Percentiles rank a stretch among this genome's conserved stretches.
Conservation (phyloP, 2,888 invertebrate species). For the Cremastobaeus sp. region DNA sequence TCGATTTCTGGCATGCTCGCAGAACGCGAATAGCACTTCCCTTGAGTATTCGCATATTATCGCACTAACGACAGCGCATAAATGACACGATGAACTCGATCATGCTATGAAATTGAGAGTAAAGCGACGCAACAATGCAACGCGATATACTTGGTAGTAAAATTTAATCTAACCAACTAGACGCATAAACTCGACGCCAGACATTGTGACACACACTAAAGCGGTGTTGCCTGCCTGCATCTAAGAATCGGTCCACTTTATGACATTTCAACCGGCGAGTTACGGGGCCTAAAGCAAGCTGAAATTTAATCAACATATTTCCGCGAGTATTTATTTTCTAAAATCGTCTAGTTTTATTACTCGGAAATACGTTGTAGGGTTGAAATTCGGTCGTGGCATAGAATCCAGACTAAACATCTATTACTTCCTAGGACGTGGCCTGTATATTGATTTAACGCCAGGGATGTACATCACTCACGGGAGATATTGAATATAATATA, state of each 20-base stretch:
- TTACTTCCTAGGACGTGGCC: too few relatives aligned
- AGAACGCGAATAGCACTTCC: constrained; percentile 36
- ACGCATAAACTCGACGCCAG: constrained; percentile 62
- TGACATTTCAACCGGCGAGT: constrained; percentile 56
- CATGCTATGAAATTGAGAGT: constrained; percentile 48
- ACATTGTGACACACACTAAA: constrained; percentile 66
- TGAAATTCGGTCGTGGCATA: too few relatives aligned
- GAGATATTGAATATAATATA: too few relatives aligned
- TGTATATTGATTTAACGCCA: too few relatives aligned
- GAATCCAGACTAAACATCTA: too few relatives aligned
- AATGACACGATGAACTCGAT: constrained; percentile 45
- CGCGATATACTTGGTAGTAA: constrained; percentile 65
- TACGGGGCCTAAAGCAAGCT: constrained; percentile 9
- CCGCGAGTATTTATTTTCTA: too few relatives aligned
- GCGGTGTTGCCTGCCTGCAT: constrained; percentile 48
- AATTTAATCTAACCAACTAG: constrained; percentile 66
- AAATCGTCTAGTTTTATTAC: too few relatives aligned
- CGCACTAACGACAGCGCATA: constrained; percentile 31
- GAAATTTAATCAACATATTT: too few relatives aligned
- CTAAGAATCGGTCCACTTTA: constrained; percentile 54
- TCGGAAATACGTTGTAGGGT: too few relatives aligned
- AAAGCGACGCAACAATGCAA: constrained; percentile 50
- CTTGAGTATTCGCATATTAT: constrained; percentile 29
- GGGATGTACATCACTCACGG: too few relatives aligned
- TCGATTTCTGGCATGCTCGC: constrained; percentile 4